These are phyloP conservation scores for Micrasema minimum DNA, from an alignment of 1,140 invertebrate genomes.

Conservation along the genomic window DNA sequence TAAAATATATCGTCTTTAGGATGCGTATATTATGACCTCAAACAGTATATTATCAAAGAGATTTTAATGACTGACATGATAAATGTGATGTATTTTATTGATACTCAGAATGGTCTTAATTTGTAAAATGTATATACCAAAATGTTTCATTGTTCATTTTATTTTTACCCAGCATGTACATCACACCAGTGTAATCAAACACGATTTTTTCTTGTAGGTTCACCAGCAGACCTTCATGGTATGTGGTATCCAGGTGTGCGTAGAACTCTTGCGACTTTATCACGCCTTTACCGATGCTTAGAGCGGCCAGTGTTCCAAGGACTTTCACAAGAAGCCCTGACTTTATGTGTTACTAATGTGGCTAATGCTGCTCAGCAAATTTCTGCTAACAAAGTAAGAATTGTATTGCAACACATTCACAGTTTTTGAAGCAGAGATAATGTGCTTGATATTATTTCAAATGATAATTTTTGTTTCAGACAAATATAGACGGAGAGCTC, in stretches of 20 bases:
- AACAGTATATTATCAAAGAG: too few relatives aligned
- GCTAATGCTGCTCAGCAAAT: constrained; percentile 80
- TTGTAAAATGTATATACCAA: too few relatives aligned
- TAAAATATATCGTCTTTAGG: too few relatives aligned
- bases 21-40: too few relatives aligned
- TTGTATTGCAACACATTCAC: background rate
- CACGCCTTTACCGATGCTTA: constrained; percentile 93
- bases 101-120: too few relatives aligned
- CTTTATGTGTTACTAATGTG: constrained; percentile 91
- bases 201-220: constrained; percentile 69
- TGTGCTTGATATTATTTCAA: background rate
- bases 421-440: background rate
- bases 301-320: constrained; percentile 96
- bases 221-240: constrained; percentile 96
- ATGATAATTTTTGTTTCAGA: constrained; percentile 61
- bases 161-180: too few relatives aligned
- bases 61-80: too few relatives aligned
- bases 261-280: constrained; percentile 93
- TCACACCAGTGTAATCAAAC: too few relatives aligned
- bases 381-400: constrained; percentile 68
- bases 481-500: constrained; percentile 88
- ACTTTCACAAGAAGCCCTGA: constrained; percentile 93
- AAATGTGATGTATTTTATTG: too few relatives aligned
- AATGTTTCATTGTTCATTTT: too few relatives aligned
- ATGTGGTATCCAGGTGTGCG: constrained; percentile 99